A percentile compares a stretch with the other conserved stretches of the same genome.
Conservation (phyloP, 2,797 vertebrate genomes). For the Danio aesculapii region DNA sequence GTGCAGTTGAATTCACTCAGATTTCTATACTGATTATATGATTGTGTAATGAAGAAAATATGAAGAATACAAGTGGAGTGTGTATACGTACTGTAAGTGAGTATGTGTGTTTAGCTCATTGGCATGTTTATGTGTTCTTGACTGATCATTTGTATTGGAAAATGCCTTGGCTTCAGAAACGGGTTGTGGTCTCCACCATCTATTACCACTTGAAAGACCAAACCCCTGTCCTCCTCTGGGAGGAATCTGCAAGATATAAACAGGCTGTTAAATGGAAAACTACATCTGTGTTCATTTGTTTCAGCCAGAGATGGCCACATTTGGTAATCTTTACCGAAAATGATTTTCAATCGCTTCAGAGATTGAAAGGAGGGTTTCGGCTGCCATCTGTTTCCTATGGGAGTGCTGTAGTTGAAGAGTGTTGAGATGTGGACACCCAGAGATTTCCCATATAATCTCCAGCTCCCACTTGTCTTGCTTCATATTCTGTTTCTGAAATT, state of each 20-base stretch:
- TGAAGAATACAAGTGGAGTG: neutral
- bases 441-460: constrained; percentile 28
- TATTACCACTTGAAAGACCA: constrained; percentile 82
- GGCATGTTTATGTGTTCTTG: constrained; percentile 67
- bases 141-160: constrained; percentile 84
- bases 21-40: neutral
- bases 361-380: constrained; percentile 57
- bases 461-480: constrained; percentile 46
- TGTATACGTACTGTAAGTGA: neutral
- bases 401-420: constrained; percentile 58
- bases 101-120: neutral
- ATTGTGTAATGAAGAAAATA: constrained; percentile 6
- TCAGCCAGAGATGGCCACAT: constrained; percentile 76
- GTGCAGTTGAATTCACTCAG: neutral
- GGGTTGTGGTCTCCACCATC: constrained; percentile 75
- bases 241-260: constrained; percentile 83
- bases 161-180: constrained; percentile 76
- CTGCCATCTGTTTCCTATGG: constrained; percentile 78
- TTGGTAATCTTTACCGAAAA: constrained; percentile 78
- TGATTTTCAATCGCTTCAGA: constrained; percentile 77
- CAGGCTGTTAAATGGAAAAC: constrained; percentile 85
- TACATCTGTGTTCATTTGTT: constrained; percentile 84
- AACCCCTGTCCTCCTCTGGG: constrained; percentile 72
- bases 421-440: constrained; percentile 64
- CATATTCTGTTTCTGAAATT: constrained; percentile 42